Percentiles rank a stretch among this genome's conserved stretches.
Conservation (phyloP, 2,797 vertebrate species). For the Cuniculus paca region DNA sequence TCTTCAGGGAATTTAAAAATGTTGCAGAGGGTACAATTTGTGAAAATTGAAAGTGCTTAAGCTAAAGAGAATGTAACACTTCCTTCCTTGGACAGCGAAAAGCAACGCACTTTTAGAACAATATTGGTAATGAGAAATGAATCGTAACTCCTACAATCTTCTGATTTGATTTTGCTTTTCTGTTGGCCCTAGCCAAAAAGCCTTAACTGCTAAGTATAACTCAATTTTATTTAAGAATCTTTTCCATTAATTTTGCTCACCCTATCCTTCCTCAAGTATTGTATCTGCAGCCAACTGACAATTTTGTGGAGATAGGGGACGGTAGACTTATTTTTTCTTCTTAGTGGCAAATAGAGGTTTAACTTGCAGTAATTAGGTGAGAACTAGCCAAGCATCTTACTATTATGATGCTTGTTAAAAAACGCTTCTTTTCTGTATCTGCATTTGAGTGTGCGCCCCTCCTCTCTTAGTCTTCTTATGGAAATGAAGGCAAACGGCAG, state of each 20-base stretch:
- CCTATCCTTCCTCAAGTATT: constrained; percentile 74
- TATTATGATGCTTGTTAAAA: constrained; percentile 98
- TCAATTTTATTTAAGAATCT: constrained; percentile 71
- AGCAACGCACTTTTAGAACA: constrained; percentile 71
- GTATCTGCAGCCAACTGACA: constrained; percentile 86
- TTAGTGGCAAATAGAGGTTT: constrained; percentile 93
- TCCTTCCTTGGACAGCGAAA: constrained; percentile 68
- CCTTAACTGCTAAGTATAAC: constrained; percentile 75
- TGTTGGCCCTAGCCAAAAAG: constrained; percentile 63
- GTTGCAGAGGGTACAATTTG: constrained; percentile 86
- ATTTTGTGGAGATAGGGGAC: constrained; percentile 87
- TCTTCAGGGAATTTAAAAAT: constrained; percentile 85
- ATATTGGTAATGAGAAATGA: constrained; percentile 80
- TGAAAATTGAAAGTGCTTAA: constrained; percentile 87
- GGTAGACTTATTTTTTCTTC: constrained; percentile 89
- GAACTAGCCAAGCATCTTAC: constrained; percentile 95
- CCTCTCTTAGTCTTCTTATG: constrained; percentile 99
- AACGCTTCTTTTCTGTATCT: constrained; percentile 96
- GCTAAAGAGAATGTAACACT: constrained; percentile 82
- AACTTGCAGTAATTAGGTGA: constrained; percentile 95
- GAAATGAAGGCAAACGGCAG: constrained; percentile 98
- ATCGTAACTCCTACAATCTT: constrained; percentile 77
- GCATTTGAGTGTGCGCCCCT: constrained; percentile 97
- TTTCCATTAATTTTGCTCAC: constrained; percentile 76
- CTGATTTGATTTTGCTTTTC: constrained; percentile 82